Evolutionary conservation across 2,888 invertebrate species (phyloP).

Genomic region (Antheraea yamamai): DNA sequence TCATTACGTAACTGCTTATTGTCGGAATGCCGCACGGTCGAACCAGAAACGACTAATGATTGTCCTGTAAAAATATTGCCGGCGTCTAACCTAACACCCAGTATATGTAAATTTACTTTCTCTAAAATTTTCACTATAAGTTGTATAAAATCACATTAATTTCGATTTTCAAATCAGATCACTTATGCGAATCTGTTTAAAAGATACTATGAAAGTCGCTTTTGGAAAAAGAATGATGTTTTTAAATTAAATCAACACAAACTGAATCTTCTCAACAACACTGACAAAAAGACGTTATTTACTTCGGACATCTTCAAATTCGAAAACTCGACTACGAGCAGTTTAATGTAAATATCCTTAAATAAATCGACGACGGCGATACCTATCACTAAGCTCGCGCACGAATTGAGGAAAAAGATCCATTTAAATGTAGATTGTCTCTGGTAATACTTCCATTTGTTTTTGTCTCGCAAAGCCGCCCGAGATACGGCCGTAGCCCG

Average conservation of each 20-base stretch:
- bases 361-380: constrained; percentile 76
- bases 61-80: no score
- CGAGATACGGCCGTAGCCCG: constrained; percentile 65
- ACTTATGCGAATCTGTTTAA: neutral
- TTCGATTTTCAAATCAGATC: neutral
- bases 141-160: neutral
- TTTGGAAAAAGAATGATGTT: constrained; percentile 15
- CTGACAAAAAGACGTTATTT: constrained; percentile 32
- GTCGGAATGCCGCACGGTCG: no score
- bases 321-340: constrained; percentile 37
- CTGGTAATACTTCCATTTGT: constrained; percentile 80
- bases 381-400: constrained; percentile 77
- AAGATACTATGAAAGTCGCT: neutral
- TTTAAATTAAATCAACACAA: neutral
- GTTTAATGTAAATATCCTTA: constrained; percentile 70
- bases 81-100: no score
- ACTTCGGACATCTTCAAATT: constrained; percentile 37
- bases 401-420: constrained; percentile 80
- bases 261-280: constrained; percentile 24
- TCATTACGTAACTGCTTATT: no score
- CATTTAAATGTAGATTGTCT: constrained; percentile 81
- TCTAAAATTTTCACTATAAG: no score
- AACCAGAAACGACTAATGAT: no score
- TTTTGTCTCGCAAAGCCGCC: constrained; percentile 71
- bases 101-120: neutral